Percentiles rank a stretch among this genome's conserved stretches.
Conservation (phyloP, 2,888 invertebrate genomes). For the Xanthorhoe spadicearia region DNA sequence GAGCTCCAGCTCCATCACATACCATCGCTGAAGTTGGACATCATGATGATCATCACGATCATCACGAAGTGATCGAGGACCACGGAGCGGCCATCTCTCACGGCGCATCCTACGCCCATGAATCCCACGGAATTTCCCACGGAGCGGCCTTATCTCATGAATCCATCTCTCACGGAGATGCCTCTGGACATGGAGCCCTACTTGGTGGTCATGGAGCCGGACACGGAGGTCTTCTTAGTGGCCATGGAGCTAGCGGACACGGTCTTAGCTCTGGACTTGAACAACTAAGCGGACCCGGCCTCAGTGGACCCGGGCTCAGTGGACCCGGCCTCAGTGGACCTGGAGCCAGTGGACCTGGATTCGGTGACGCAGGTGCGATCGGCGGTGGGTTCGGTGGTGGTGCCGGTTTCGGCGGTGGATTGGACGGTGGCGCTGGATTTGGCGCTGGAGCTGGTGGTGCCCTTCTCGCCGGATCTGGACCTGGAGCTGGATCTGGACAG, state of each 20-base stretch:
- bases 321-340: slow-evolving; percentile 17
- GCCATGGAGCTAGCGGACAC: no score
- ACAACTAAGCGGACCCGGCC: slow-evolving; percentile 4
- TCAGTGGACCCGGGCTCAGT: slow-evolving; percentile 18
- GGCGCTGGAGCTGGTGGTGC: slow-evolving; percentile 34
- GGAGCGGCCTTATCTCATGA: slow-evolving; percentile 5
- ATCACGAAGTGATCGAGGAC: slow-evolving; percentile 43
- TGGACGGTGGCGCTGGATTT: slow-evolving; percentile 24
- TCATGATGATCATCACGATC: slow-evolving; percentile 24
- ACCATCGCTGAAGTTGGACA: slow-evolving; percentile 37
- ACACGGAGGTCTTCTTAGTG: no score
- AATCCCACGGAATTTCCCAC: background rate
- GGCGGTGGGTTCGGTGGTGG: no score
- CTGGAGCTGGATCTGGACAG: slow-evolving; percentile 27
- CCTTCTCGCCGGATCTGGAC: background rate
- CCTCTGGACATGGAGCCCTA: slow-evolving; percentile 12
- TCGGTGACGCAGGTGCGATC: slow-evolving; percentile 11
- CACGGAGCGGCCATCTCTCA: slow-evolving; percentile 30
- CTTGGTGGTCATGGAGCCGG: slow-evolving; percentile 12
- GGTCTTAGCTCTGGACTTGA: no score
- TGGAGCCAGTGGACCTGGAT: slow-evolving; percentile 31
- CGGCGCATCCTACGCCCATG: background rate
- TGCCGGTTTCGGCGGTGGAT: slow-evolving; percentile 28
- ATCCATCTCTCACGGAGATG: background rate
- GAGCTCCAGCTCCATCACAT: slow-evolving; percentile 47